Conservation (phyloP, 1,140 invertebrate species). For the Aphis gossypii region DNA sequence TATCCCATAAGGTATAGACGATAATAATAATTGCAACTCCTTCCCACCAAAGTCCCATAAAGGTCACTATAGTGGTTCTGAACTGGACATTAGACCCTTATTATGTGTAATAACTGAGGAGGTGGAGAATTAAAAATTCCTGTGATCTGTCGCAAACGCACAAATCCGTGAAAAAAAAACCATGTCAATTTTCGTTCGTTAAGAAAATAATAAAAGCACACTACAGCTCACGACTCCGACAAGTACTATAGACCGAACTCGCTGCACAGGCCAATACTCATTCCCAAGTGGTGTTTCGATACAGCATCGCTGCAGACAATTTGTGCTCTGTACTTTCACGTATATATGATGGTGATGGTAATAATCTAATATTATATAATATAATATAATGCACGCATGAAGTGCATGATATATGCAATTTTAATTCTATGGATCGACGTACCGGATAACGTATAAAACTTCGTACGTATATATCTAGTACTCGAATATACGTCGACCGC, state of each 20-base stretch:
- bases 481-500: neutral
- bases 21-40: neutral
- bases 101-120: neutral
- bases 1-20: neutral
- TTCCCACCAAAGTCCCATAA: rapidly evolving
- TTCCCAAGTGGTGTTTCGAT: neutral
- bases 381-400: neutral
- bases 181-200: neutral
- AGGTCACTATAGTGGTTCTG: neutral
- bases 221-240: neutral
- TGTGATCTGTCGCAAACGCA: neutral
- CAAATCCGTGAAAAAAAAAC: neutral
- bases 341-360: too few relatives aligned
- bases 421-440: neutral
- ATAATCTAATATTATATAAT: neutral
- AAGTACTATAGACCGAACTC: neutral
- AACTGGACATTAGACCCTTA: too few relatives aligned
- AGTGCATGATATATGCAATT: neutral
- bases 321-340: neutral
- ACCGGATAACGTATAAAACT: neutral
- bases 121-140: neutral
- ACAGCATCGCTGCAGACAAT: neutral
- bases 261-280: too few relatives aligned
- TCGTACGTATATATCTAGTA: neutral
- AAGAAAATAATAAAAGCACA: neutral